Evolutionary conservation across 2,888 invertebrate genomes (phyloP).

Genomic region (Cephus pygmeus): DNA sequence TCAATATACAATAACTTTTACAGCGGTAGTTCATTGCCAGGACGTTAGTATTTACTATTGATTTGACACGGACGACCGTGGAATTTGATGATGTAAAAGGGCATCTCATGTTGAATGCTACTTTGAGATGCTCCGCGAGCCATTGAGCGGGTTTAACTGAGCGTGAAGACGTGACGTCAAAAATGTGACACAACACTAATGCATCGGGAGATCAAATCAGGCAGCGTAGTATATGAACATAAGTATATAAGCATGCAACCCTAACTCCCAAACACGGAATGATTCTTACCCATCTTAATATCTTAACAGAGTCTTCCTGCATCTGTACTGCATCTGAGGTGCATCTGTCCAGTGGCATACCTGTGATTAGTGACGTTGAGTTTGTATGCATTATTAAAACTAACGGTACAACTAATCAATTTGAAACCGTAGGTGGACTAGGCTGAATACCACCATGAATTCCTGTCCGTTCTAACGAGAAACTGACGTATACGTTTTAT

Average conservation of each 20-base stretch:
- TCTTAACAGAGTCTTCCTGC: not conserved
- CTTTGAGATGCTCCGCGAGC: constrained; percentile 1
- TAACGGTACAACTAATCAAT: constrained; percentile 8
- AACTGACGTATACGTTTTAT: not conserved
- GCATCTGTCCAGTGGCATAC: not conserved
- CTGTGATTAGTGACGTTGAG: constrained; percentile 2
- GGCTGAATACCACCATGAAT: not conserved
- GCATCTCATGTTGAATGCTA: not conserved
- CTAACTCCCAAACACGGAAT: not conserved
- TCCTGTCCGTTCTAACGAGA: not conserved
- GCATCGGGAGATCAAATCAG: constrained; percentile 3
- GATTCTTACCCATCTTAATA: not conserved
- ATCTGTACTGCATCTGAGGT: not conserved
- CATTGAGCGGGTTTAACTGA: constrained; percentile 1
- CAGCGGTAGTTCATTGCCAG: not conserved
- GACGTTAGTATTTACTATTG: not conserved
- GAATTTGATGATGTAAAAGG: not conserved
- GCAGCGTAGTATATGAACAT: not conserved
- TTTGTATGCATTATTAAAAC: constrained; percentile 3
- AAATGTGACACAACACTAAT: not conserved
- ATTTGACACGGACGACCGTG: constrained; percentile 7
- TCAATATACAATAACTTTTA: no score
- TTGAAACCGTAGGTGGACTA: constrained; percentile 1
- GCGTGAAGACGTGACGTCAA: constrained; percentile 4
- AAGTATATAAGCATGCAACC: not conserved